phyloP scores from a whole-genome alignment of 2,797 vertebrate species.

The Scolopax bukidnonensis region DNA sequence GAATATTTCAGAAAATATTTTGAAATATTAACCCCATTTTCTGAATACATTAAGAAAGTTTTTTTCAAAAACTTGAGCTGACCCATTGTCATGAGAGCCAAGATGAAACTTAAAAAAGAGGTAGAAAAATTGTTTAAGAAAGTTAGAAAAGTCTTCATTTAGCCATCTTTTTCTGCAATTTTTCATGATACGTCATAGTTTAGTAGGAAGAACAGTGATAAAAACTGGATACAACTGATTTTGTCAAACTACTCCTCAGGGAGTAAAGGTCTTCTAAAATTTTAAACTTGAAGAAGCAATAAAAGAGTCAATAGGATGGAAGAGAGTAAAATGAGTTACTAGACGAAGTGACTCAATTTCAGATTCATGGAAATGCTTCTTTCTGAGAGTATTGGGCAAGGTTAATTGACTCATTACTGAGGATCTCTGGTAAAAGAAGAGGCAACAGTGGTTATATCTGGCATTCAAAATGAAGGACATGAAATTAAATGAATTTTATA shows the following conservation, averaged over 20 bases:
- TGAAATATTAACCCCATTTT: conserved; percentile 11
- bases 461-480: not conserved
- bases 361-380: not conserved
- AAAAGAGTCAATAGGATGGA: not conserved
- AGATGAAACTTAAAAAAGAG: not conserved
- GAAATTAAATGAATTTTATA: not conserved
- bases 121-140: not conserved
- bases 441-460: not conserved
- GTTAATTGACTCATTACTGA: not conserved
- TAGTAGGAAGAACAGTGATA: not conserved
- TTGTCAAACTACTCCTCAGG: not conserved
- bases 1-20: not conserved
- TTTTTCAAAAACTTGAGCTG: not conserved
- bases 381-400: not conserved
- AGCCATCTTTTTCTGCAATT: not conserved
- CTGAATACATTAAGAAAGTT: not conserved
- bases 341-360: not conserved
- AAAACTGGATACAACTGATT: not conserved
- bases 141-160: not conserved
- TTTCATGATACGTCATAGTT: not conserved
- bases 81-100: not conserved
- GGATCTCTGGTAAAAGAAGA: not conserved
- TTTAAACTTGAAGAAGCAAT: not conserved
- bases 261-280: not conserved
- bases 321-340: not conserved